Conservation (phyloP, 1,140 invertebrate genomes). For the Paracyclopina nana region DNA sequence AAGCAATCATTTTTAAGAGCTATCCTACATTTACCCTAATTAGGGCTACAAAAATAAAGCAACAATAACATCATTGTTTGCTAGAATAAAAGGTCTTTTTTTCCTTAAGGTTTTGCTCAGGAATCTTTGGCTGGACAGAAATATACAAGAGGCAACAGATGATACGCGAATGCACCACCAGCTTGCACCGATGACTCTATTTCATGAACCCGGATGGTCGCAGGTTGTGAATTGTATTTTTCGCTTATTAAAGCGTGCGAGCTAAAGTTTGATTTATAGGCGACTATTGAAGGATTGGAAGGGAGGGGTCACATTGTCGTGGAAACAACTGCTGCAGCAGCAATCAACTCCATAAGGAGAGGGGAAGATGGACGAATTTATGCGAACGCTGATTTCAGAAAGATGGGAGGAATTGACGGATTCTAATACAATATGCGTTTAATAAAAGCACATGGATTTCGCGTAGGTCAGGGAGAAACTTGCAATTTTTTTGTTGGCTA, state of each 20-base stretch:
- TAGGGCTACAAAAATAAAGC: neutral
- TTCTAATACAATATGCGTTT: too few species aligned
- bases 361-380: neutral
- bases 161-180: neutral
- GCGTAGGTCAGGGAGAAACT: too few species aligned
- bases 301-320: neutral
- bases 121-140: neutral
- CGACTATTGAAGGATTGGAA: neutral
- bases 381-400: neutral
- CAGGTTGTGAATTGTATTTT: too few species aligned
- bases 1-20: slow-evolving; percentile 14
- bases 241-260: too few species aligned
- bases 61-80: neutral
- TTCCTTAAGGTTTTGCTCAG: neutral
- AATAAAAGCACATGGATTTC: too few species aligned
- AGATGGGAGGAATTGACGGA: neutral
- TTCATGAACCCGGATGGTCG: too few species aligned
- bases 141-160: neutral
- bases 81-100: neutral
- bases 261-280: neutral
- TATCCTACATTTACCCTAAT: neutral
- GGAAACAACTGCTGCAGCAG: neutral
- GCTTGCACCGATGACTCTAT: neutral
- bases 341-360: neutral
- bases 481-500: too few species aligned